Percentiles rank a stretch among this genome's conserved stretches.
Conservation (phyloP, 2,113 vertebrate species). For the Plectropomus leopardus region DNA sequence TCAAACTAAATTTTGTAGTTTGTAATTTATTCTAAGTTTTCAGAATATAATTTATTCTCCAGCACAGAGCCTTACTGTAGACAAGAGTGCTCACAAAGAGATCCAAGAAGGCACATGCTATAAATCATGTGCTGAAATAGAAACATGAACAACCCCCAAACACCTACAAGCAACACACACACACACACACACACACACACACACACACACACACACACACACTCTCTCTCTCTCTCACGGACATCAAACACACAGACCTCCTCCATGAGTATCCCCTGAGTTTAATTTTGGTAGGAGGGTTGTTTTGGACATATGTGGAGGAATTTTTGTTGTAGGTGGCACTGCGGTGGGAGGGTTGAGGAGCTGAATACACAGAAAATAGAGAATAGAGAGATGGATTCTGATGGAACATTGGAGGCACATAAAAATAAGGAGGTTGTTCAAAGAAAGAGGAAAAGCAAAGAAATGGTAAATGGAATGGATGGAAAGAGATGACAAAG, state of each 20-base stretch:
- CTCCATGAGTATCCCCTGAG: conserved; percentile 55
- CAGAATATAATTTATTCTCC: conserved; percentile 10
- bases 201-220: conserved; percentile 19
- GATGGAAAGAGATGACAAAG: neutral
- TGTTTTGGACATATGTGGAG: conserved; percentile 42
- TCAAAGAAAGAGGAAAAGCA: neutral
- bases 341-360: conserved; percentile 1
- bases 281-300: conserved; percentile 60
- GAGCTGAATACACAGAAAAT: conserved; percentile 22
- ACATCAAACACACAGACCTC: conserved; percentile 39
- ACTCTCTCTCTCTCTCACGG: conserved; percentile 14
- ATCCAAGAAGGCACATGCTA: conserved; percentile 26
- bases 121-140: conserved; percentile 64
- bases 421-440: conserved; percentile 5
- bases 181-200: conserved; percentile 23
- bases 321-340: conserved; percentile 58
- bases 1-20: neutral
- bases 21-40: conserved; percentile 1
- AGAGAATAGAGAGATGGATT: neutral
- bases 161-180: conserved; percentile 44
- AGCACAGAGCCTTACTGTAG: neutral
- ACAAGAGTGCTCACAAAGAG: conserved; percentile 28
- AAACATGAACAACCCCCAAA: conserved; percentile 45
- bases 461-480: conserved; percentile 8
- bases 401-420: neutral